Evolutionary conservation across 2,888 invertebrate species (phyloP), one percentile per base, ranked within the genome.

Genomic region (Lumbricus terrestris): DNA sequence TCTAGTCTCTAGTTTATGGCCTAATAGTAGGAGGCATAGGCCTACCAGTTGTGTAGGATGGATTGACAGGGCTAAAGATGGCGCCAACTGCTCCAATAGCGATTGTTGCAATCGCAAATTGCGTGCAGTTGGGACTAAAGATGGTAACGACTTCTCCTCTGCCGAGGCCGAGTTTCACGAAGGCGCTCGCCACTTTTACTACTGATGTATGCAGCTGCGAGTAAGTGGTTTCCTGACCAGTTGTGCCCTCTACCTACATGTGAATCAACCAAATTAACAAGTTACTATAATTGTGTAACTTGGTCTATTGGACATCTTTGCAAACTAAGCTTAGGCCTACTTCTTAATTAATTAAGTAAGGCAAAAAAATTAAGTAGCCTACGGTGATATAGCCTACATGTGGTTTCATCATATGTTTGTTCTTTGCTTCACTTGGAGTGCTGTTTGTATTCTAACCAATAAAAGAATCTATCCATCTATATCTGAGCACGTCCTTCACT

Each of bases 61-160:
- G 91, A 88, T 92, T 92, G 34, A 92, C 91, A 23, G 92, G 85
- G 88, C 91, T 92, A 20, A 91, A 91, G 38, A 89, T 85, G 13
- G 88, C 92, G 6, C 92, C 92, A 29, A 47, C 88, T 18, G 92
- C 90, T 33, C 83, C 54, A 23, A 91, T 40, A 15, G 91, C 92
- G 83, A 92, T 85, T 54, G 89, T 92, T 35, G 91, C 82, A 40
- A 94, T 92, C 29, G 92, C 90, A 91, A 93, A 94, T 90, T 95
- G 94, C 5, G 94, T 93, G 37, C 93, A 92, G 92, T 95, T 95
- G 54, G 93, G 92, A 85, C 93, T 93, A 92, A 92, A 93, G 15
- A 94, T 91, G 33, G 93, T 93, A 5, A 95, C 90, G 23, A 94
- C 93, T 91, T 95, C 94, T 18, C 94, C 94, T 89, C 94, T 93